Percentiles rank a stretch among this genome's conserved stretches.
Evolutionary conservation across 2,797 vertebrate species (phyloP).

Genomic region (Serranus cabrilla): DNA sequence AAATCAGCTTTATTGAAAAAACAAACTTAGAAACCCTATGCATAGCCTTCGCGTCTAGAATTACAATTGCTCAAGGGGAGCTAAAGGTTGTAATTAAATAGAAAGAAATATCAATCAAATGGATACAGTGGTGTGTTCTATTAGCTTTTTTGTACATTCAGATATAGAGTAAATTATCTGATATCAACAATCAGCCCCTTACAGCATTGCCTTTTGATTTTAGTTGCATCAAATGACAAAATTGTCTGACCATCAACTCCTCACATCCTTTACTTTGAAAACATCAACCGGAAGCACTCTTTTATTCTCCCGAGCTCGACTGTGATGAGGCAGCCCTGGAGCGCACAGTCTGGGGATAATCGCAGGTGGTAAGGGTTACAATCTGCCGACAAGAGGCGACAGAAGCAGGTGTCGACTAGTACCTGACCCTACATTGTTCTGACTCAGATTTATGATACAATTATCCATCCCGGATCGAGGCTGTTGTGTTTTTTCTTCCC

Average conservation of each 20-base stretch:
- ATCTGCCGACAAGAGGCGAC: conserved; percentile 34
- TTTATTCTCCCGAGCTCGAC: accelerated
- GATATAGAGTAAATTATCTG: too few species aligned
- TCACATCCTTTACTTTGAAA: conserved; percentile 51
- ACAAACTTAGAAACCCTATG: too few species aligned
- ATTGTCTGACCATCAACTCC: accelerated
- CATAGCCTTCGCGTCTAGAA: too few species aligned
- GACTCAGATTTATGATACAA: not conserved
- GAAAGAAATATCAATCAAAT: too few species aligned
- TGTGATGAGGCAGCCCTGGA: conserved; percentile 22
- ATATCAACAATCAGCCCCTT: too few species aligned
- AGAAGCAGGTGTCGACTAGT: conserved; percentile 30
- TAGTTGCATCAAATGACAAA: too few species aligned
- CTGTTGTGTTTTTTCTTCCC: not conserved
- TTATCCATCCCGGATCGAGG: not conserved
- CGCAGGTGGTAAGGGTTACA: conserved; percentile 74
- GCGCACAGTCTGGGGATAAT: conserved; percentile 68
- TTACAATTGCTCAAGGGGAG: too few species aligned
- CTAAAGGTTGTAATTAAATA: too few species aligned
- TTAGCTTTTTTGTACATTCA: too few species aligned
- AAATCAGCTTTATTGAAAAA: too few species aligned
- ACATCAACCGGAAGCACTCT: accelerated
- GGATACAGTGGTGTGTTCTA: too few species aligned
- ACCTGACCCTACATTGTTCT: not conserved
- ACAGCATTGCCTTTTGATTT: too few species aligned